Base-by-base conservation (phyloP, 92 coral and sea anemone genomes). In the Palythoa caribaeorum region DNA sequence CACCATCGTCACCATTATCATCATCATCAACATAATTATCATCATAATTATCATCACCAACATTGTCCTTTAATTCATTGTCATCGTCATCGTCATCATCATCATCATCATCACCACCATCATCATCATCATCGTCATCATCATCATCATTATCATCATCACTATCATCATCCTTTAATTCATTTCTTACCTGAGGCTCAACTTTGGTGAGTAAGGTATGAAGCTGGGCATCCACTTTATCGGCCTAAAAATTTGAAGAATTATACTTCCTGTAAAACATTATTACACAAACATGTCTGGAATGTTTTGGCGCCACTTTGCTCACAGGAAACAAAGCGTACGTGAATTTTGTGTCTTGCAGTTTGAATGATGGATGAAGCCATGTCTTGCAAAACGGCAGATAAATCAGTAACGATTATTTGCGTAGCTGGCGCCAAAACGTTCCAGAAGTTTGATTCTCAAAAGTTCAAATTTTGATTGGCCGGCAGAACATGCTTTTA, bases 201-300 rank as follows among this genome's bases (percentile, higher is more conserved):
- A 94, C 93, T 50, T 96, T 94, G 66, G 91, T 88, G 35, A 97
- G 72, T 71, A 97, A 63, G 16, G 94, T 92, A 60, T 97, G 99
- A 50, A 97, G 96, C 74, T 97, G 97, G 35, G 99, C 97, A 54
- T 97, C 99, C 55, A 96, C 91, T 87, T 94, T 97, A 83, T 97
- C 99, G 5, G 98, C 99, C 99, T 97, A 83, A 11, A 88, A 85
- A 57, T 68, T 71, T 6, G 28, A 36, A 35, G 38, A 35, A 9
- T n/a, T 35, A 70, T 0, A 1, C 2, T 36, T 35, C 50, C 7
- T 8, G 50, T 44, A 44, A 44, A 44, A 8, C 50, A 44, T 5
- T 44, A 28, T 28, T 28, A 28, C 28, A 28, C 28, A 0, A 28
- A 28, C 28, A 28, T 28, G 28, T 28, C 28, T 28, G 28, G 28